Conservation (phyloP, 1,140 invertebrate genomes). For the Drosophila mojavensis region DNA sequence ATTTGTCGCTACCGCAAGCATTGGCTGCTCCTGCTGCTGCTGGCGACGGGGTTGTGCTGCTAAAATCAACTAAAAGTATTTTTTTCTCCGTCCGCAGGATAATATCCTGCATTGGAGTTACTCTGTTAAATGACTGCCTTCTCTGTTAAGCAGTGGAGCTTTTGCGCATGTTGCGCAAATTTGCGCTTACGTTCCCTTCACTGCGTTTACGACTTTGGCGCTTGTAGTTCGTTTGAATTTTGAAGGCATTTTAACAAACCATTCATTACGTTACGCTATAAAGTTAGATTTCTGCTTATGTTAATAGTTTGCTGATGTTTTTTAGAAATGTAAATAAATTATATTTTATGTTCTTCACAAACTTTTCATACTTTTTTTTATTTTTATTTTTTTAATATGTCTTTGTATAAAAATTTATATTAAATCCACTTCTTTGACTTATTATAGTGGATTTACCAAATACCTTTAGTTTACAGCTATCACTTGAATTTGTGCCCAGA, state of each 20-base stretch:
- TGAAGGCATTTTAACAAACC: no score
- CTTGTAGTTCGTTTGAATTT: not conserved
- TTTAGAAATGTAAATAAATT: no score
- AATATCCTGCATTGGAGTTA: slow-evolving; percentile 47
- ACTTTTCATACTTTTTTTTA: not conserved
- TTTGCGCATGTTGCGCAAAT: slow-evolving; percentile 3
- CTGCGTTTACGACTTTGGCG: slow-evolving; percentile 2
- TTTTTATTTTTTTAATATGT: not conserved
- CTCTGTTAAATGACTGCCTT: slow-evolving; percentile 19
- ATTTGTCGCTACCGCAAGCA: slow-evolving; percentile 43
- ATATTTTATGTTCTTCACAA: no score
- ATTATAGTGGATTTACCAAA: no score
- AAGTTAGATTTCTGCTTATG: no score
- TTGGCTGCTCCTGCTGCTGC: slow-evolving; percentile 33
- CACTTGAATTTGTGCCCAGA: not conserved
- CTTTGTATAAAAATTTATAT: no score
- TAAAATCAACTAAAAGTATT: slow-evolving; percentile 76
- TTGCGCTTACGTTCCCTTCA: slow-evolving; percentile 8
- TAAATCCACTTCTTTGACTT: not conserved
- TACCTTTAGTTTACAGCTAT: slow-evolving; percentile 3
- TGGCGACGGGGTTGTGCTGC: slow-evolving; percentile 70
- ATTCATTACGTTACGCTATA: not conserved
- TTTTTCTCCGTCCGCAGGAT: slow-evolving; percentile 53
- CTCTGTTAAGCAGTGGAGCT: slow-evolving; percentile 20
- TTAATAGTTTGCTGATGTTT: no score